phyloP scores from a whole-genome alignment of 2,797 vertebrate genomes.

The Rallus crepitans region DNA sequence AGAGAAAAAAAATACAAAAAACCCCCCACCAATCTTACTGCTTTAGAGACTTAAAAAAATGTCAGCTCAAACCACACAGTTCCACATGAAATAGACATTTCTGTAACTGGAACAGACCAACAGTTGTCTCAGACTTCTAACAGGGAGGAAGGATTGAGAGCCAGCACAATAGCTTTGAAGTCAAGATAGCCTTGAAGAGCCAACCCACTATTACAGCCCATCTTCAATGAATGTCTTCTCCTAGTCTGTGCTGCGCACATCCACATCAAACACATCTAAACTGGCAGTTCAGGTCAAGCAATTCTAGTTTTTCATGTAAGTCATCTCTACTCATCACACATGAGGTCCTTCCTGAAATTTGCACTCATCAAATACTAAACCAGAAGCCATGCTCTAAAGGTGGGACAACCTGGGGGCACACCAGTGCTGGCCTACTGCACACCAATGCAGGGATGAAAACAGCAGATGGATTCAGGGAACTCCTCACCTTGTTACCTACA shows the following conservation, averaged over 20 bases:
- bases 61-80: neutral
- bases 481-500: neutral
- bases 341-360: neutral
- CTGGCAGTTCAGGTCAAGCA: neutral
- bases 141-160: neutral
- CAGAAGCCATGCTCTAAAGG: neutral
- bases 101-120: neutral
- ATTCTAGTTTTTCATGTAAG: neutral
- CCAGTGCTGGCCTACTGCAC: neutral
- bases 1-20: neutral
- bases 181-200: neutral
- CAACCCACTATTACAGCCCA: neutral
- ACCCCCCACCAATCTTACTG: neutral
- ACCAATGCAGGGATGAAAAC: neutral
- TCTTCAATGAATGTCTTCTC: neutral
- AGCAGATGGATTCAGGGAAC: neutral
- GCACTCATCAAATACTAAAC: neutral
- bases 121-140: neutral
- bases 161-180: neutral
- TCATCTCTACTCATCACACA: neutral
- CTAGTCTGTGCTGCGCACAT: neutral
- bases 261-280: neutral
- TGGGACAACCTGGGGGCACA: accelerated
- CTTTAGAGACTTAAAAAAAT: neutral
- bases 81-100: neutral